phyloP scores from a whole-genome alignment of 2,797 vertebrate species.

The Cynopterus sphinx region DNA sequence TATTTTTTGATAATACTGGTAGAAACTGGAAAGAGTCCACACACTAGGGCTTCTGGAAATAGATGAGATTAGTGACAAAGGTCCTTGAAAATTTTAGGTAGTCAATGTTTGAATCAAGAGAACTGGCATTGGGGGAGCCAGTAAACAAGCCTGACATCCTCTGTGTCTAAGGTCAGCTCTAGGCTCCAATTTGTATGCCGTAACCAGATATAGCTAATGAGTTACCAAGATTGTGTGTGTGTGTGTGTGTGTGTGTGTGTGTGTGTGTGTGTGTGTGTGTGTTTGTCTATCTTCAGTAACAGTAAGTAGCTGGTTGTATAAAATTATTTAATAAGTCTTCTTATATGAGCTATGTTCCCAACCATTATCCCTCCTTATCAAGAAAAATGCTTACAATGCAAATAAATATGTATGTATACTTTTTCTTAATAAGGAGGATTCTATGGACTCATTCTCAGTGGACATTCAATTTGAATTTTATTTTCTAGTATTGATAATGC shows the following conservation, averaged over 20 bases:
- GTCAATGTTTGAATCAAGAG: not conserved
- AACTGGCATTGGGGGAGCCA: not conserved
- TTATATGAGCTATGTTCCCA: not conserved
- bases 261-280: no score
- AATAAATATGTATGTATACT: not conserved
- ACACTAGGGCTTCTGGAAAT: not conserved
- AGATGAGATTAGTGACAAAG: not conserved
- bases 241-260: no score
- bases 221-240: not conserved
- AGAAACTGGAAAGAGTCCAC: not conserved
- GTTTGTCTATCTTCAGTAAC: not conserved
- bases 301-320: not conserved
- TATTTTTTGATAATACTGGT: not conserved
- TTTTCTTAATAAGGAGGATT: not conserved
- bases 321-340: not conserved
- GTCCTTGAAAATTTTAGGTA: not conserved
- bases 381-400: not conserved
- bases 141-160: not conserved
- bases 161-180: not conserved
- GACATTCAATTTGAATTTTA: not conserved
- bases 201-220: not conserved
- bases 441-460: not conserved
- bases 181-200: not conserved
- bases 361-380: not conserved
- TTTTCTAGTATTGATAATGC: not conserved